Evolutionary conservation across 2,113 vertebrate genomes (phyloP), one percentile per base, ranked within the genome.

Genomic region (Circaetus cinerascens): DNA sequence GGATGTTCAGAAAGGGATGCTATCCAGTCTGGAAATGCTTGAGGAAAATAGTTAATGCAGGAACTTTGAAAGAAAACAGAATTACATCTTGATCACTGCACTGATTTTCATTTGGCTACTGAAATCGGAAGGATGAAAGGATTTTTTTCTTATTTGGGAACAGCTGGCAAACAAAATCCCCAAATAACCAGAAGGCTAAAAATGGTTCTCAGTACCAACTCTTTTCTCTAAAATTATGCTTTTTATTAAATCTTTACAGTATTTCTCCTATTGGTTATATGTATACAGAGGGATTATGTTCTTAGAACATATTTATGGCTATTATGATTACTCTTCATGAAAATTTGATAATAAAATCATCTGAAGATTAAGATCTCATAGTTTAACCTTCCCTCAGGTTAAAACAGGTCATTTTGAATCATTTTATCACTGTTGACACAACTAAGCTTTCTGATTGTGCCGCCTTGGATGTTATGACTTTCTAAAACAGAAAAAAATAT

Each of bases 21-120:
- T 89, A 41, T 87, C 72, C 45, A 80, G 83, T 69, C 87, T 95
- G 95, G 92, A 96, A 74, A 68, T 77, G 67, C 81, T 62, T 53
- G 85, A 77, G 68, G 72, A 76, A 97, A 97, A 72, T 51, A 26
- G 36, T 87, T 90, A 67, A 92, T 57, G 36, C 20, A 8, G 0
- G 4, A 64, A 74, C 26, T 87, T 68, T 82, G 79, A 94, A 29
- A 94, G 59, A 80, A 96, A 94, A 82, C 86, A 94, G 86, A 69
- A 84, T 92, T 84, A 45, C 8, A 19, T 56, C 29, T 11, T 50
- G 73, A 71, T 85, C 14, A 23, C 17, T 7, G 0, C 23, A 1
- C 15, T 45, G 66, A 60, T 78, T 73, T 60, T 63, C 4, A 13
- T 59, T 76, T 69, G 86, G 56, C 74, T 82, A 34, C 4, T 55